Evolutionary conservation across 2,113 vertebrate genomes (phyloP).

Genomic region (Pungitius pungitius): DNA sequence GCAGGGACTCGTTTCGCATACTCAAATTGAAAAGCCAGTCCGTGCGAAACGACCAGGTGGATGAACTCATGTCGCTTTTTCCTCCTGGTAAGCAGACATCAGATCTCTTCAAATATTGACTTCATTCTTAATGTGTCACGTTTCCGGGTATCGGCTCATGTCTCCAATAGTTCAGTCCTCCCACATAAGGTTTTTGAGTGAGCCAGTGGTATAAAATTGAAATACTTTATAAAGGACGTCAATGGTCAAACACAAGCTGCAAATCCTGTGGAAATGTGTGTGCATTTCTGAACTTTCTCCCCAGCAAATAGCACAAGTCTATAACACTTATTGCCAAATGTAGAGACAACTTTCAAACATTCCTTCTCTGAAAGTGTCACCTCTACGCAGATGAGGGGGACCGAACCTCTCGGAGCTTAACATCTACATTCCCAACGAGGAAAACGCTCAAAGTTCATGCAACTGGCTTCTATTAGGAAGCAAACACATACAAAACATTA

Average conservation of each 20-base stretch:
- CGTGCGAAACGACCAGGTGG: not conserved
- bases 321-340: not conserved
- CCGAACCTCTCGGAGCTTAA: constrained; percentile 37
- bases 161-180: not conserved
- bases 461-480: constrained; percentile 55
- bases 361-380: not conserved
- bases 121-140: not conserved
- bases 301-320: not conserved
- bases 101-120: not conserved
- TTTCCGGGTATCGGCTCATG: too few relatives aligned
- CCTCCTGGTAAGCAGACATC: constrained; percentile 46
- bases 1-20: not conserved
- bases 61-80: constrained; percentile 15
- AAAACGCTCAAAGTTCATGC: too few relatives aligned
- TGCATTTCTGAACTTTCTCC: constrained; percentile 19
- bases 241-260: not conserved
- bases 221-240: not conserved
- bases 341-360: not conserved
- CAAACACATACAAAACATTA: not conserved
- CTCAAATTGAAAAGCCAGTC: not conserved
- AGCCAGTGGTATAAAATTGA: not conserved
- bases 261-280: not conserved
- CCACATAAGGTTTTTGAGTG: not conserved
- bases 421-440: constrained; percentile 37
- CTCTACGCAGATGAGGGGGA: constrained; percentile 55